These are phyloP conservation scores for Pseudochaenichthys georgianus DNA, from an alignment of 2,797 vertebrate species.

Conservation along the genomic window DNA sequence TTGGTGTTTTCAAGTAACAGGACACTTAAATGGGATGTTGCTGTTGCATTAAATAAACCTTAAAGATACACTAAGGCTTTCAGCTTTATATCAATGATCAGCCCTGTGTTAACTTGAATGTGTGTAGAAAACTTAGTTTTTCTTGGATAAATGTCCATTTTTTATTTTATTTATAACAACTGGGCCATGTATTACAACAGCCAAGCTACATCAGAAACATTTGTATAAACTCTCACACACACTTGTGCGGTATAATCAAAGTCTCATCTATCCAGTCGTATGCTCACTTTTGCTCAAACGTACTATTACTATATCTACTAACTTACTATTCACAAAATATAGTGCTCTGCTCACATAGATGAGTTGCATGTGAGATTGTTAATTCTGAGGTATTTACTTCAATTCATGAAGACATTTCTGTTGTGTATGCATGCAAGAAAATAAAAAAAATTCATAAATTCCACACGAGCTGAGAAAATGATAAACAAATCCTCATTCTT, in stretches of 20 bases:
- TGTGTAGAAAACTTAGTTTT: too few relatives aligned
- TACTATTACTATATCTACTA: background rate
- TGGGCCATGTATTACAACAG: background rate
- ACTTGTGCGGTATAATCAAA: background rate
- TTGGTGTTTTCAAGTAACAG: background rate
- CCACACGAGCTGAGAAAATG: too few relatives aligned
- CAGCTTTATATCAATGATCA: background rate
- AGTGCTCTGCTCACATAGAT: too few relatives aligned
- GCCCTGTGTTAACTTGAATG: too few relatives aligned
- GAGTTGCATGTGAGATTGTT: too few relatives aligned
- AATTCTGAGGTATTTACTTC: too few relatives aligned
- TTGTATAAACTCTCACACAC: background rate
- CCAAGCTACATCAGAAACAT: background rate
- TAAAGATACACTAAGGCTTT: background rate
- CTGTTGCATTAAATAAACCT: background rate
- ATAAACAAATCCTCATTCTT: too few relatives aligned
- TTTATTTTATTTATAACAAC: background rate
- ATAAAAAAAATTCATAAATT: too few relatives aligned
- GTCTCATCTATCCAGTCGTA: background rate
- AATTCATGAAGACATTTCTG: too few relatives aligned
- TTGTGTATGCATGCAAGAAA: too few relatives aligned
- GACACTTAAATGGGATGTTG: constrained; percentile 5
- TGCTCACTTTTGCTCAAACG: background rate
- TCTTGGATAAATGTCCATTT: too few relatives aligned
- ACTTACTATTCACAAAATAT: background rate